phyloP scores from a whole-genome alignment of 2,888 invertebrate genomes.

The Agrilus cyanescens region DNA sequence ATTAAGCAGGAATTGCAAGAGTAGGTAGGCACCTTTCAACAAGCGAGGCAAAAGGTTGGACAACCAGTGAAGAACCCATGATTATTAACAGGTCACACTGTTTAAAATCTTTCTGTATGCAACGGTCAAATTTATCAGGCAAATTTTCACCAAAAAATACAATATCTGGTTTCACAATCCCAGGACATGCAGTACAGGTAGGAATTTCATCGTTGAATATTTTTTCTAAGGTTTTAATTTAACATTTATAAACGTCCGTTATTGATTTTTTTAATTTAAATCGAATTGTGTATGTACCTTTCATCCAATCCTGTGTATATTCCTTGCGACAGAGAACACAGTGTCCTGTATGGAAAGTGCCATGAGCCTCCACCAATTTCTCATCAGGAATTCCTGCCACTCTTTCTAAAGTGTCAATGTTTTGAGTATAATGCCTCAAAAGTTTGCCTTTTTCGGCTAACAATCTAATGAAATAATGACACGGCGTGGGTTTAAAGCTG shows the following conservation, averaged over 20 bases:
- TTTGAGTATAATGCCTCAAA: slow-evolving; percentile 73
- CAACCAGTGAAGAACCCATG: slow-evolving; percentile 89
- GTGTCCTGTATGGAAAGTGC: slow-evolving; percentile 80
- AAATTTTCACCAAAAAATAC: slow-evolving; percentile 91
- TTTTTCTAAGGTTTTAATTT: slow-evolving; percentile 42
- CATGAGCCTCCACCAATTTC: slow-evolving; percentile 89
- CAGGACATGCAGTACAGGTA: slow-evolving; percentile 59
- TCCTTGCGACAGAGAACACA: slow-evolving; percentile 65
- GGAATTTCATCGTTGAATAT: slow-evolving; percentile 66
- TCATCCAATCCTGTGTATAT: slow-evolving; percentile 75
- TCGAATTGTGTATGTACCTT: slow-evolving; percentile 55
- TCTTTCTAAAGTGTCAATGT: slow-evolving; percentile 88
- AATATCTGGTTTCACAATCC: slow-evolving; percentile 87
- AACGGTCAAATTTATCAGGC: slow-evolving; percentile 62
- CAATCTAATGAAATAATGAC: slow-evolving; percentile 83
- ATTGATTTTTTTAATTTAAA: not conserved
- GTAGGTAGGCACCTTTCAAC: slow-evolving; percentile 57
- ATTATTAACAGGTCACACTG: slow-evolving; percentile 86
- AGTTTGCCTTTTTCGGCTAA: slow-evolving; percentile 71
- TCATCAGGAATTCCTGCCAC: slow-evolving; percentile 72
- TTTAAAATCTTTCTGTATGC: slow-evolving; percentile 62
- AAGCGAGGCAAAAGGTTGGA: slow-evolving; percentile 89
- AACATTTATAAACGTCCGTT: not conserved
- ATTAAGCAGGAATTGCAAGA: slow-evolving; percentile 1
- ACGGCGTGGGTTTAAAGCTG: slow-evolving; percentile 74